Evolutionary conservation across 2,113 vertebrate genomes (phyloP), one percentile per base, ranked within the genome.

Genomic region (Ursus arctos): DNA sequence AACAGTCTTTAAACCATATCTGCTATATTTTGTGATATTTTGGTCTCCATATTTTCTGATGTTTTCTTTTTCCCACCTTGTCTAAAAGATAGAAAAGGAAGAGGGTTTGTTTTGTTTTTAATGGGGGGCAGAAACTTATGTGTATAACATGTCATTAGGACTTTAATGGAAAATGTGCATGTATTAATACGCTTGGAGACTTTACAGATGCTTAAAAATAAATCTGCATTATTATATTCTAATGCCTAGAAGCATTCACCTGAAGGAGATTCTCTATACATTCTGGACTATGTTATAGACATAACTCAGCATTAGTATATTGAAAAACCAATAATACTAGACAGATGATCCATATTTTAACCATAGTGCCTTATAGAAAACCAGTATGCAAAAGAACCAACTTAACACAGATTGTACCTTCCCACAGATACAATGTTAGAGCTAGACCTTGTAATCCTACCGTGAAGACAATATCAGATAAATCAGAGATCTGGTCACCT

Each of bases 211-310:
- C 43, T 31, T 83, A 12, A 31, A 83, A 96, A 71, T 89, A 88
- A 63, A 79, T 57, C 88, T 18, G 15, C 24, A 65, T n/a, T 92
- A 4, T 79, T 88, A 79, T 53, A 65, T 55, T 85, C 47, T 91
- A 86, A 95, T 88, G 51, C 79, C 49, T 83, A 90, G 28, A 92
- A 49, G 5, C 28, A 31, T 81, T 96, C 51, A 57, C 22, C 40
- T 89, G 10, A 95, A 95, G 72, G 53, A 95, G 51, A 55, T 15
- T 67, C 10, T 85, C 77, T 89, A 59, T 72, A 88, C 85, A 86
- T 95, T 84, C 55, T 82, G 21, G 55, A 81, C 24, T 79, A 53
- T 36, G n/a, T 13, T 67, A 15, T 24, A 74, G 36, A 67, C 9
- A 49, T 33, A 86, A 95, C 18, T 88, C 82, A 95, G 47, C 13